phyloP scores from a whole-genome alignment of 2,797 vertebrate genomes.

The Rhinoraja longicauda region DNA sequence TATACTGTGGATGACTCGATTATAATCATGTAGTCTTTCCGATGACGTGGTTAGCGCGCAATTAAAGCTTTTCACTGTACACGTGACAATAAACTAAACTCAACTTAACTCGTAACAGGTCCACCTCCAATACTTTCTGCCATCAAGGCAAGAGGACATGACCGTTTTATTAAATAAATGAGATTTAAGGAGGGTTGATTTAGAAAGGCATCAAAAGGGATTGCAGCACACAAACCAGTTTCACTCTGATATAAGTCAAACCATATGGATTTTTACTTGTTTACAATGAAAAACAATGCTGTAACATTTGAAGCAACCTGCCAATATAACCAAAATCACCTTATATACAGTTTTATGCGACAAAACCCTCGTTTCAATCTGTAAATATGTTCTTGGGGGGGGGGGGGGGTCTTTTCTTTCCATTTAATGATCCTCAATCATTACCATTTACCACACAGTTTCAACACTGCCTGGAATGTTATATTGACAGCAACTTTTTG shows the following conservation, averaged over 20 bases:
- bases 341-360: background rate
- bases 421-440: background rate
- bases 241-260: background rate
- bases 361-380: background rate
- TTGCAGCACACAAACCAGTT: background rate
- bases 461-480: background rate
- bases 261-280: background rate
- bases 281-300: background rate
- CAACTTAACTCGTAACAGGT: background rate
- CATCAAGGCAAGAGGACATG: background rate
- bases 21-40: too few species aligned
- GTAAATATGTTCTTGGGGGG: background rate
- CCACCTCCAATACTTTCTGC: background rate
- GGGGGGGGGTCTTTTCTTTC: background rate
- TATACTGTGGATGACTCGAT: too few species aligned
- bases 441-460: background rate
- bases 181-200: background rate
- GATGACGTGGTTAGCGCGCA: too few species aligned
- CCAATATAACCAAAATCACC: background rate
- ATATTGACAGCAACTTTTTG: background rate
- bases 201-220: background rate
- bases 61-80: too few species aligned
- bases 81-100: too few species aligned
- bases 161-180: background rate
- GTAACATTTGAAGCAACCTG: background rate